phyloP scores from a whole-genome alignment of 2,797 vertebrate genomes.

The Pseudochirops cupreus region DNA sequence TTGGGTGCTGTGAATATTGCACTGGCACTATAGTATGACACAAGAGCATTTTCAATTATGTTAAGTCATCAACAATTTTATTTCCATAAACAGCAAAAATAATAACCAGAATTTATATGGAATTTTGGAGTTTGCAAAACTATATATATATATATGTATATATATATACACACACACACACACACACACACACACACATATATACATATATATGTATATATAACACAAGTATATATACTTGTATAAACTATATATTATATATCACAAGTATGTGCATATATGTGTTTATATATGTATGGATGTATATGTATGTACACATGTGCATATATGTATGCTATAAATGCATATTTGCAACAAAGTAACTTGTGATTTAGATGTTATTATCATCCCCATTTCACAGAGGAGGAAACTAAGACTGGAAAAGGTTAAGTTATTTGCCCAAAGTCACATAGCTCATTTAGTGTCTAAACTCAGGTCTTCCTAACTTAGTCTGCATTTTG shows the following conservation, averaged over 20 bases:
- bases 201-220: too few species aligned
- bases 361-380: background rate
- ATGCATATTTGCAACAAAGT: background rate
- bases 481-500: background rate
- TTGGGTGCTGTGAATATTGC: too few species aligned
- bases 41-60: background rate
- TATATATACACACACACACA: background rate
- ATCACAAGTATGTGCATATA: background rate
- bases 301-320: background rate
- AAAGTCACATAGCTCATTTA: background rate
- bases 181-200: too few species aligned
- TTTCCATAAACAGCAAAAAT: background rate
- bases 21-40: too few species aligned
- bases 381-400: background rate
- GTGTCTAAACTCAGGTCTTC: background rate
- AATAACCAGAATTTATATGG: background rate
- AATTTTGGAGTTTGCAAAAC: background rate
- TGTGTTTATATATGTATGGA: background rate
- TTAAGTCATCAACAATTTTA: background rate
- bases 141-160: background rate
- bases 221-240: too few species aligned
- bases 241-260: too few species aligned
- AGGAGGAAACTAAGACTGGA: background rate
- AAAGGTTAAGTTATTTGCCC: background rate
- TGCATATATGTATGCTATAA: background rate